Base-by-base conservation (phyloP, 2,888 invertebrate species). In the Parascotia fuliginaria region DNA sequence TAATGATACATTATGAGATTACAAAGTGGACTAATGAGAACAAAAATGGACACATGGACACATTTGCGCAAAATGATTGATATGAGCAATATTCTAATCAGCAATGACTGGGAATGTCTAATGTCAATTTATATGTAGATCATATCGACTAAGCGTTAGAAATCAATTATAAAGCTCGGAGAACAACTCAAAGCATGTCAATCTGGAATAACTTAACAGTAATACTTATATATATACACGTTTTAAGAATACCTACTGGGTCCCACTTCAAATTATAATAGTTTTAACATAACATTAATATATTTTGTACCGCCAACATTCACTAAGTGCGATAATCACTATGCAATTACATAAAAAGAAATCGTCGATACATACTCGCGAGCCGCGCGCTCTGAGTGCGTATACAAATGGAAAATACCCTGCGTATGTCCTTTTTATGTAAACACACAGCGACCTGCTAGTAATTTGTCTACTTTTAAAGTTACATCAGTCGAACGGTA, bases 121-220 rank as follows among this genome's bases (percentile, higher is more conserved):
- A 76, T 54, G 56, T 68, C 62, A 72, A 72, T 68, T 67, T 65
- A 29, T 50, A 67, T 46, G 62, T 59, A 65, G 65, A 69, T 68
- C 59, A 75, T 67, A 70, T 60, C 60, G 59, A 61, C 52, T 52
- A 55, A 69, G 56, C 62, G 60, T 66, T 70, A 58, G 55, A 62
- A 71, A 73, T 62, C 65, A 57, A 70, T 68, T 64, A 65, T 65
- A 66, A 69, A 65, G 61, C 73, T 70, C 73, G 62, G 67, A 74
- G 67, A 73, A 79, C 73, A 75, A 79, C 81, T 75, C 84, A 79
- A 80, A 84, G 81, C 83, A 79, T 76, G 81, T 83, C 83, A 82
- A 83, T 83, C 77, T 85, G 86, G 86, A 89, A 87, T 86, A 89
- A 88, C 85, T 88, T 88, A 89, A 83, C 69, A 80, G 73, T 87